phyloP scores from a whole-genome alignment of 2,797 vertebrate species.

The Sebastes ruberrimus region DNA sequence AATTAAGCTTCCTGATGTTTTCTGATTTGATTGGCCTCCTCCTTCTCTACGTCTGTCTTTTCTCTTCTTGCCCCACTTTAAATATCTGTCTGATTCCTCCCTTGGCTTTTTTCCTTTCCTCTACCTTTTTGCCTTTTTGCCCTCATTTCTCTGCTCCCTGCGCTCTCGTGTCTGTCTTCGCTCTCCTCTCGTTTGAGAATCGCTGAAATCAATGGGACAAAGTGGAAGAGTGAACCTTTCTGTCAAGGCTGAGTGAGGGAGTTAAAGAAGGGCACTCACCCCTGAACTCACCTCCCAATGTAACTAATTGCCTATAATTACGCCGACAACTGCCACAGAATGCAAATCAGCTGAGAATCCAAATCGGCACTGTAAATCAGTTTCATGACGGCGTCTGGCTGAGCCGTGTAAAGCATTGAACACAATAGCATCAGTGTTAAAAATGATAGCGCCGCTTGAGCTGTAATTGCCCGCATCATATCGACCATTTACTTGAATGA shows the following conservation, averaged over 20 bases:
- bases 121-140: not conserved
- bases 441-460: slow-evolving; percentile 22
- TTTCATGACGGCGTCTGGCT: slow-evolving; percentile 28
- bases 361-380: slow-evolving; percentile 40
- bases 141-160: not conserved
- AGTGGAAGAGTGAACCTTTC: slow-evolving; percentile 62
- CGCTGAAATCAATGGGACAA: slow-evolving; percentile 69
- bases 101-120: not conserved
- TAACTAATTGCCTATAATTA: slow-evolving; percentile 78
- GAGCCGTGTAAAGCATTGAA: not conserved
- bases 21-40: slow-evolving; percentile 11
- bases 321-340: slow-evolving; percentile 48
- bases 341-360: slow-evolving; percentile 57
- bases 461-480: slow-evolving; percentile 39
- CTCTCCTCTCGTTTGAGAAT: slow-evolving; percentile 47
- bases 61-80: not conserved
- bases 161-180: slow-evolving; percentile 24
- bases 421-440: slow-evolving; percentile 11
- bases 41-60: slow-evolving; percentile 34
- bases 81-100: slow-evolving; percentile 3
- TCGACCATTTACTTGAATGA: slow-evolving; percentile 40
- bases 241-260: slow-evolving; percentile 60
- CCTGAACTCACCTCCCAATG: slow-evolving; percentile 68
- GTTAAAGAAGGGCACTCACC: slow-evolving; percentile 69
- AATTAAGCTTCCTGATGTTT: not conserved